phyloP scores from a whole-genome alignment of 23 tunicate species.

The Ciona savignyi region DNA sequence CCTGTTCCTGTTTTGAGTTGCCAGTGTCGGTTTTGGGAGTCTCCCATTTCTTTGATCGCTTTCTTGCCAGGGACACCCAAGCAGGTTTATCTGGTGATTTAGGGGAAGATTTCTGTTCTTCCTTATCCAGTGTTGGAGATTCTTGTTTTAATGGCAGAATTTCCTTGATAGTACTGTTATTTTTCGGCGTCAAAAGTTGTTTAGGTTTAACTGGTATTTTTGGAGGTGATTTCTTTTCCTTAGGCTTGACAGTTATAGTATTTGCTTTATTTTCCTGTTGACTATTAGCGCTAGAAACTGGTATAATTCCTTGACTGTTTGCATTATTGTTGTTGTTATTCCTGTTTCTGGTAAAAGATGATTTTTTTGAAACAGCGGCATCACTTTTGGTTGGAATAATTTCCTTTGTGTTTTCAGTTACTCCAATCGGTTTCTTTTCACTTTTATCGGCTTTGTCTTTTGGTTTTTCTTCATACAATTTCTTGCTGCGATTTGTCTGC shows the following conservation, averaged over 20 bases:
- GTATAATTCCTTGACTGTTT: not conserved
- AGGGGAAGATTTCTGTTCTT: not conserved
- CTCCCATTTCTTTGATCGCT: slow-evolving; percentile 43
- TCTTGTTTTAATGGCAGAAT: not conserved
- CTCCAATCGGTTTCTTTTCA: not conserved
- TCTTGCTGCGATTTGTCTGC: not conserved
- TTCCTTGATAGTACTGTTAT: not conserved
- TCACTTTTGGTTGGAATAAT: not conserved
- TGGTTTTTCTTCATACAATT: not conserved
- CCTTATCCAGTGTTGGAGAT: not conserved
- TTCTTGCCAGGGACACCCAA: slow-evolving; percentile 44
- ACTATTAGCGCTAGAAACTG: not conserved
- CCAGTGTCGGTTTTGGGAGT: slow-evolving; percentile 4
- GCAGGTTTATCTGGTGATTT: slow-evolving; percentile 1
- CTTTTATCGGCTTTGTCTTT: not conserved
- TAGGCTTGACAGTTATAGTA: not conserved
- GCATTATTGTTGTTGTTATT: slow-evolving; percentile 1
- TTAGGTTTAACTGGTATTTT: not conserved
- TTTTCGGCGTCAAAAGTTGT: not conserved
- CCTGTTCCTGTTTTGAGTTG: no score
- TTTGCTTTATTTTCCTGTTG: not conserved
- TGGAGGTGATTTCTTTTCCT: not conserved
- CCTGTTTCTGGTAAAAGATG: not conserved
- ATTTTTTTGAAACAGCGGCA: slow-evolving; percentile 4
- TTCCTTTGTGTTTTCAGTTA: not conserved